Percentiles rank a stretch among this genome's conserved stretches.
Evolutionary conservation across 2,888 invertebrate genomes (phyloP).

Genomic region (Sinelater perroti): DNA sequence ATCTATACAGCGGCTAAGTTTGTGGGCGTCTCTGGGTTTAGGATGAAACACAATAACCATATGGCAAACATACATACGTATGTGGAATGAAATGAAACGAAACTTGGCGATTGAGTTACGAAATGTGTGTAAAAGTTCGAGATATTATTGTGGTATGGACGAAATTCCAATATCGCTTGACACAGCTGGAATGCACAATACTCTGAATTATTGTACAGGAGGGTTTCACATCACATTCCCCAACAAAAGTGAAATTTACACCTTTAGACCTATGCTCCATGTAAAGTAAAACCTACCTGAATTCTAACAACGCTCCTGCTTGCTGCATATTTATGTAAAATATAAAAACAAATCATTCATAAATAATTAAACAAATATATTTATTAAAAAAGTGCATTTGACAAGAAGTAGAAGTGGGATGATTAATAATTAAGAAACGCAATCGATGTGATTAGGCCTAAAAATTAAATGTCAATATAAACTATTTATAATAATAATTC

Average conservation of each 20-base stretch:
- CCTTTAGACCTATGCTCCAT: too few relatives aligned
- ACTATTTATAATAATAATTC: too few relatives aligned
- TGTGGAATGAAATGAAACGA: slow-evolving; percentile 49
- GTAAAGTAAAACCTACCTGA: too few relatives aligned
- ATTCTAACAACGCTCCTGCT: too few relatives aligned
- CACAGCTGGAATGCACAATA: slow-evolving; percentile 21
- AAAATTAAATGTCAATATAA: too few relatives aligned
- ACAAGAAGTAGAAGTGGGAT: too few relatives aligned
- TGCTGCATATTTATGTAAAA: too few relatives aligned
- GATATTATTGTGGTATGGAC: slow-evolving; percentile 34
- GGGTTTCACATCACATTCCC: slow-evolving; percentile 15
- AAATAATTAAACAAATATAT: too few relatives aligned
- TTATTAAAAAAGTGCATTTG: too few relatives aligned
- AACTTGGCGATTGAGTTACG: slow-evolving; percentile 52
- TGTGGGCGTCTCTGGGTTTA: slow-evolving; percentile 31
- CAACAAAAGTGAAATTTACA: not conserved
- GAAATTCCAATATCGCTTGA: slow-evolving; percentile 25
- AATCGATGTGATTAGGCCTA: too few relatives aligned
- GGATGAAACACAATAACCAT: slow-evolving; percentile 48
- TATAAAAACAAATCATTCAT: too few relatives aligned
- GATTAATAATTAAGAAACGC: too few relatives aligned
- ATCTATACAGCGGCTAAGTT: slow-evolving; percentile 31
- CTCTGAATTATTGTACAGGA: slow-evolving; percentile 20
- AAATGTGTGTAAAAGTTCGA: slow-evolving; percentile 50
- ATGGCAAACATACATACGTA: slow-evolving; percentile 47